Evolutionary conservation across 2,113 vertebrate species (phyloP).

Genomic region (Strigops habroptila): DNA sequence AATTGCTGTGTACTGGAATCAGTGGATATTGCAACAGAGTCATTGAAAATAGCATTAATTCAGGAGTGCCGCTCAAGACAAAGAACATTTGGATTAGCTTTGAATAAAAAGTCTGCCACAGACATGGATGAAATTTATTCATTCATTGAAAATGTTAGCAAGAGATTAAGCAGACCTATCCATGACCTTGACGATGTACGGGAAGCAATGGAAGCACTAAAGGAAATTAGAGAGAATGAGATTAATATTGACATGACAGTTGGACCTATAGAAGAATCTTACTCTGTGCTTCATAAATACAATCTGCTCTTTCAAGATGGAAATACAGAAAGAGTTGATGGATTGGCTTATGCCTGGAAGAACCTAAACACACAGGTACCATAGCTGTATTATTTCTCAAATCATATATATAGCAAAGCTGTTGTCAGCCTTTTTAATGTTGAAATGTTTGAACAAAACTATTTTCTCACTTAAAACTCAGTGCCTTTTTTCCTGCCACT

Average conservation of each 20-base stretch:
- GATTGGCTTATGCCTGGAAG: slow-evolving; percentile 81
- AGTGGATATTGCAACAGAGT: slow-evolving; percentile 69
- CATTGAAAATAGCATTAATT: slow-evolving; percentile 75
- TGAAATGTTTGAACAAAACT: neutral
- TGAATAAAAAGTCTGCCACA: slow-evolving; percentile 71
- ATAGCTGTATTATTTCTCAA: neutral
- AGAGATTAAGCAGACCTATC: slow-evolving; percentile 76
- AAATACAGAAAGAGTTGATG: slow-evolving; percentile 79
- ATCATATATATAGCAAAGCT: neutral
- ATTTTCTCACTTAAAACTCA: neutral
- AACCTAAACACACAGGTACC: slow-evolving; percentile 76
- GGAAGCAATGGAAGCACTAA: slow-evolving; percentile 75
- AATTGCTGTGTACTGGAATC: slow-evolving; percentile 57
- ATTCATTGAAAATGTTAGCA: slow-evolving; percentile 75
- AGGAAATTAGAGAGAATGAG: slow-evolving; percentile 78
- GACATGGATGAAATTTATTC: slow-evolving; percentile 73
- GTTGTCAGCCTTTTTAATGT: neutral
- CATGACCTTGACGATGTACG: slow-evolving; percentile 79
- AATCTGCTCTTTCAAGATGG: slow-evolving; percentile 75
- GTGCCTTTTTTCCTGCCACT: neutral
- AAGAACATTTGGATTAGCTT: slow-evolving; percentile 73
- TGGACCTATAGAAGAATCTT: slow-evolving; percentile 81
- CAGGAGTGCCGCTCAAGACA: slow-evolving; percentile 80
- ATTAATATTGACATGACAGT: slow-evolving; percentile 74
- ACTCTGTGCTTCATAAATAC: slow-evolving; percentile 76